Evolutionary conservation across 2,113 vertebrate species (phyloP), one percentile per base, ranked within the genome.

Genomic region (Sinocyclocheilus rhinocerous): DNA sequence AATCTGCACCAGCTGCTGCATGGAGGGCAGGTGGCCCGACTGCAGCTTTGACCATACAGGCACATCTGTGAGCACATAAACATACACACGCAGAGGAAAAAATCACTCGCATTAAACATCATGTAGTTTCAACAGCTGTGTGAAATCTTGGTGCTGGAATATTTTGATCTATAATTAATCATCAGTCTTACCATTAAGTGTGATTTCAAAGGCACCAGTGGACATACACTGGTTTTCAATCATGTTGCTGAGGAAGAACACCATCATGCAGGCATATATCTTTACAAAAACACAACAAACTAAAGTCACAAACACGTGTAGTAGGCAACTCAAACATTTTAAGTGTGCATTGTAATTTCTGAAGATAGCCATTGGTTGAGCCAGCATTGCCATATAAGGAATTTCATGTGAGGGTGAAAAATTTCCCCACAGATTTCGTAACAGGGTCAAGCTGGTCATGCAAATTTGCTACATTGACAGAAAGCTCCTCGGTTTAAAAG

Each of bases 241-340:
- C 98, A 99, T 98, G 95, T 98, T 99, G 94, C 97, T 99, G 92
- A 99, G 90, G 95, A 99, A 99, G 95, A 99, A 99, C 91, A 99
- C 98, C 98, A 99, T 99, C 97, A 99, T 98, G 92, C 98, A 99
- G 85, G 98, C 98, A 89, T 99, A 99, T 77, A 99, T 96, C 98
- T 99, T 89, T 65, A 92, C 91, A 57, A 86, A 93, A 70, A 57
- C 39, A 52, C 55, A 63, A 67, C 33, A 67, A 52, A 9, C 33
- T 24, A 2, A 70, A 2, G 33, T 55, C 67, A 70, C 6, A 75
- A 63, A 69, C 24, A 26, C n/a, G 72, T 55, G 6, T 50, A 70
- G 26, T 22, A 52, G 0, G 18, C 22, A 52, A 52, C 52, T 18
- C 15, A 55, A 76, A 26, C 4, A 39, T 39, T 39, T 39, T 6